Conservation (phyloP, 2,113 vertebrate genomes). For the Anseranas semipalmata region DNA sequence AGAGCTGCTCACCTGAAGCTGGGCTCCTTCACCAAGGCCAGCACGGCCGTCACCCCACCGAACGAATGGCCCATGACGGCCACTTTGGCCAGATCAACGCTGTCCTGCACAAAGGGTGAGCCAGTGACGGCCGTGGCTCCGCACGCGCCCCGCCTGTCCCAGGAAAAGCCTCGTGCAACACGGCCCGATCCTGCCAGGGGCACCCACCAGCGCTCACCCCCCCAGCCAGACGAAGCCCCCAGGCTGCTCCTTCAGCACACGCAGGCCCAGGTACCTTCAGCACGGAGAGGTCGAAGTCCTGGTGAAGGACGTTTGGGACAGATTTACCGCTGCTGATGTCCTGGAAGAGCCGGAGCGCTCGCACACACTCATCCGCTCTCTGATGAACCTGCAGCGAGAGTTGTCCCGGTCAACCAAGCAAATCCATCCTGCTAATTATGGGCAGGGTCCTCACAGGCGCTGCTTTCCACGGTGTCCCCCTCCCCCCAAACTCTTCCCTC, state of each 20-base stretch:
- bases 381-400: conserved; percentile 70
- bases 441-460: neutral
- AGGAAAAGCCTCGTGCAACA: neutral
- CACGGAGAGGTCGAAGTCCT: conserved; percentile 62
- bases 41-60: conserved; percentile 75
- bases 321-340: conserved; percentile 24
- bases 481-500: fast-evolving
- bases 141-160: neutral
- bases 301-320: conserved; percentile 33
- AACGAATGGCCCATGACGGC: conserved; percentile 83
- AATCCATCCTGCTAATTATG: fast-evolving
- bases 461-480: neutral
- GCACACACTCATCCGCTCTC: conserved; percentile 70
- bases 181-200: neutral
- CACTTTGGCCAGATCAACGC: conserved; percentile 62
- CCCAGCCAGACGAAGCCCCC: neutral
- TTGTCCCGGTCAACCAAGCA: neutral
- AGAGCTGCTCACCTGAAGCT: conserved; percentile 69
- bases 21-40: conserved; percentile 75
- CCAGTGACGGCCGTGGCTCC: neutral
- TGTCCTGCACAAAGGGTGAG: conserved; percentile 53
- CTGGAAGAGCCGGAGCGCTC: conserved; percentile 64
- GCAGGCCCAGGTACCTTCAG: conserved; percentile 69
- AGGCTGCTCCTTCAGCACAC: neutral
- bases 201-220: neutral